These are phyloP conservation scores for Caracal caracal DNA, from an alignment of 2,113 vertebrate genomes.

Conservation along the genomic window DNA sequence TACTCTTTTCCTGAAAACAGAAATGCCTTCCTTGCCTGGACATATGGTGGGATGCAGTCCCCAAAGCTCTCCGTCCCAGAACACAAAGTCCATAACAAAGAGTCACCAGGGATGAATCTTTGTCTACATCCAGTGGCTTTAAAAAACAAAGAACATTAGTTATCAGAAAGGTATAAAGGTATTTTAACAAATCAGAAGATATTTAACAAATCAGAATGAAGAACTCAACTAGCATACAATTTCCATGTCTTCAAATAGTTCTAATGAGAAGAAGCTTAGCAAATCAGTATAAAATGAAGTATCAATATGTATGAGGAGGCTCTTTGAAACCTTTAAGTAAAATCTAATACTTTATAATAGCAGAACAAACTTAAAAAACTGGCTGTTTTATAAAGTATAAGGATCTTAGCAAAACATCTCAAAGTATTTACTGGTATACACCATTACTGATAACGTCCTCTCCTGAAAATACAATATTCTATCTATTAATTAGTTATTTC, in stretches of 20 bases:
- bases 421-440: not conserved
- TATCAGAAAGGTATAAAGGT: not conserved
- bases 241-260: not conserved
- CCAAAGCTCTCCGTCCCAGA: slow-evolving; percentile 96
- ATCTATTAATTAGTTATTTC: not conserved
- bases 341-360: not conserved
- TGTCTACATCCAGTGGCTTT: slow-evolving; percentile 95
- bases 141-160: not conserved
- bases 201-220: not conserved
- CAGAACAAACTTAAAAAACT: not conserved
- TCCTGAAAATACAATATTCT: not conserved
- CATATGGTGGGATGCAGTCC: slow-evolving; percentile 98
- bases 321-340: slow-evolving; percentile 22
- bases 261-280: slow-evolving; percentile 10
- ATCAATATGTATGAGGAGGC: not conserved
- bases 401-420: not conserved
- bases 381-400: not conserved
- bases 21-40: slow-evolving; percentile 90
- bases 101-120: slow-evolving; percentile 94
- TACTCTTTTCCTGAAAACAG: not conserved
- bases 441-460: not conserved
- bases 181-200: slow-evolving; percentile 38
- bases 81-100: slow-evolving; percentile 98
- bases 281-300: slow-evolving; percentile 10
- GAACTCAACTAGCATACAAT: not conserved